These are phyloP conservation scores for Tenebrosternarchus preto DNA, from an alignment of 2,113 vertebrate genomes.

Conservation along the genomic window DNA sequence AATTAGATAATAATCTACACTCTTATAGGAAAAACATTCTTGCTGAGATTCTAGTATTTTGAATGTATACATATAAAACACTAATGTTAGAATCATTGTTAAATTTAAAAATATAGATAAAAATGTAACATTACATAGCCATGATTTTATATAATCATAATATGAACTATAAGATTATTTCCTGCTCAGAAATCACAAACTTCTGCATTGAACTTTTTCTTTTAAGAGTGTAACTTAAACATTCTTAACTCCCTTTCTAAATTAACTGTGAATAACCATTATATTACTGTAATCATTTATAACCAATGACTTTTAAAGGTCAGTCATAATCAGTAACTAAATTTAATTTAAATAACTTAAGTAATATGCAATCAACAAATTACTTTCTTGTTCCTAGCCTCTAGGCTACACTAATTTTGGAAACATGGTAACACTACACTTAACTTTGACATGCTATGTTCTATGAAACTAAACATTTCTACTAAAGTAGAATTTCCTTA, in stretches of 20 bases:
- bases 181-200: not conserved
- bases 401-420: too few relatives aligned
- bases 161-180: too few relatives aligned
- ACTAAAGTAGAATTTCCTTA: too few relatives aligned
- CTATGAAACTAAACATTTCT: too few relatives aligned
- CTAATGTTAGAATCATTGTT: not conserved
- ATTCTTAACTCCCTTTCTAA: not conserved
- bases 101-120: not conserved
- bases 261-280: not conserved
- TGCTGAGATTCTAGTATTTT: not conserved
- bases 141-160: too few relatives aligned
- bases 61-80: too few relatives aligned
- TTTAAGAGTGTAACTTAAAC: slow-evolving; percentile 4
- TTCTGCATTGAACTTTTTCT: slow-evolving; percentile 8
- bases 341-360: not conserved
- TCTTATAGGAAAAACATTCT: not conserved
- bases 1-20: not conserved
- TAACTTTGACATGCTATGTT: too few relatives aligned
- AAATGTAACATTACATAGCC: too few relatives aligned
- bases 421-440: too few relatives aligned
- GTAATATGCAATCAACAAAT: too few relatives aligned
- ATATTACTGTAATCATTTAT: not conserved
- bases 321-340: not conserved
- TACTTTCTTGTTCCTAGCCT: too few relatives aligned
- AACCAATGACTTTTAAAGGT: not conserved